Base-by-base conservation (phyloP, 2,888 invertebrate species). In the Arenicola marina region DNA sequence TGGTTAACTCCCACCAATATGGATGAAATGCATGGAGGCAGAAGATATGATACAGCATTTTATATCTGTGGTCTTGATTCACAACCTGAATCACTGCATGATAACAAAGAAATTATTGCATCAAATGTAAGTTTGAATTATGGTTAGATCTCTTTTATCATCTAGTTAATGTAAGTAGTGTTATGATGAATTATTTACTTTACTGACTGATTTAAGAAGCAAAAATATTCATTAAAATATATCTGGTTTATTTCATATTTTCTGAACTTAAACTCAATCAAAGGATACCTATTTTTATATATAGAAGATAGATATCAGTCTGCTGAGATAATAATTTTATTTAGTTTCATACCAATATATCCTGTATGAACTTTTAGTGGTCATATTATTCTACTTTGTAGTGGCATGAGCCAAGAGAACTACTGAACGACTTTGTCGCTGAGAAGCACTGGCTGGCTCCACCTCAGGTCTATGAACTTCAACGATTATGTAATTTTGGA, bases 1-100 rank as follows among this genome's bases (percentile, higher is more conserved):
- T 93, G 93, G 93, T 80, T 91, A 21, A 90, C 92, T 0, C 93
- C 93, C 2, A 61, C 58, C 1, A 28, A 58, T 32, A 56, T 62
- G 65, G 28, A 32, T 7, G 31, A 61, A 18, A 43, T 56, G 32
- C 59, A 62, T 28, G 44, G 34, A 2, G 31, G 43, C 15, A 55
- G 61, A 21, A 31, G 66, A 18, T 66, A 56, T 51, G 66, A 66
- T 58, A 66, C 66, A 15, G 34, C 45, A n/a, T 63, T 66, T 48
- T 66, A 62, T 38, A 29, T 62, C 4, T 28, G 43, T 43, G 56
- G 46, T 24, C 46, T 65, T 26, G 34, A 51, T 4, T 7, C 43
- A 4, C 4, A n/a, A 1, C 48, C 34, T 1, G 33, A 46, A 4
- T 21, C 33, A 4, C 33, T 18, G 1, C 59, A 65, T 7, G 65